Base-by-base conservation (phyloP, 1,140 invertebrate species). In the Rhagoletis pomonella region DNA sequence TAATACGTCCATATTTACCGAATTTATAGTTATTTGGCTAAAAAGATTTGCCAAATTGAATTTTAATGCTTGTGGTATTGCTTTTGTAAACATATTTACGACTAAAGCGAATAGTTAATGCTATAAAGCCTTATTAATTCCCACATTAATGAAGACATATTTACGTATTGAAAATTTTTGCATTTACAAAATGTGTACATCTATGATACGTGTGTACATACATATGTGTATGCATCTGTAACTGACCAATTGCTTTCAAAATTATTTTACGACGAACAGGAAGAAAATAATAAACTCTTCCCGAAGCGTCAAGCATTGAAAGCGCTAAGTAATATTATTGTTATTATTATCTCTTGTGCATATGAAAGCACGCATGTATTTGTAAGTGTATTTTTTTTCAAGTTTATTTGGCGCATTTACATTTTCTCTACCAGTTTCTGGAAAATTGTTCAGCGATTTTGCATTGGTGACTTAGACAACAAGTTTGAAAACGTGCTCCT, bases 231-330 rank as follows among this genome's bases (percentile, higher is more conserved):
- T 29, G 29, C 29, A 29, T 29, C 29, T 55, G 47, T 6, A 81
- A 47, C 44, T 81, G 73, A n/a, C 55, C 73, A 81, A 44, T 47
- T 81, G 73, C 73, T 55, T 81, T 55, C 14, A 47, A 73, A 14
- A 39, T 10, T 6, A 55, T 81, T 81, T 81, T 81, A 2, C 19
- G 17, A 81, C 47, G 47, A 55, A 81, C 73, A 81, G 73, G 73
- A 81, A 81, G 73, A 55, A 81, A 81, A 81, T 29, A 81, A 19
- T 50, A 5, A 81, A 81, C 73, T 81, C 73, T 81, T 81, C 47
- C 73, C 73, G 73, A 55, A 81, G 12, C n/a, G 44, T 55, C 9
- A 77, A 55, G 47, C 44, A 47, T 50, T 19, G 47, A 55, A 55
- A 81, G 47, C 73, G 7, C 19, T 19, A 17, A 29, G 19, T 81